A percentile compares a stretch with the other conserved stretches of the same genome.
phyloP scores from a whole-genome alignment of 2,797 vertebrate genomes.

The Poecilia velifera region DNA sequence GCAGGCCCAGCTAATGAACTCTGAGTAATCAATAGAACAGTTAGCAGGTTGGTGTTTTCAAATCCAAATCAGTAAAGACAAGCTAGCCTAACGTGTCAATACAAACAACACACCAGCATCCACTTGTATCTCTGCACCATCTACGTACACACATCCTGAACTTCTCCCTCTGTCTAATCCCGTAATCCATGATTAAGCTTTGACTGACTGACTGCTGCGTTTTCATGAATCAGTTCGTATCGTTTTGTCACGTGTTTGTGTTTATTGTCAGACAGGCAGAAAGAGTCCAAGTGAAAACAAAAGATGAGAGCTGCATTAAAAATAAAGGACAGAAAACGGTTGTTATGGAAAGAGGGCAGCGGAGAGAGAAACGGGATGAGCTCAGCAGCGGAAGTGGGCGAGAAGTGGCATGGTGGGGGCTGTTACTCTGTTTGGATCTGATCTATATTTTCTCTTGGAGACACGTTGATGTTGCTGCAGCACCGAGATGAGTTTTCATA shows the following conservation, averaged over 20 bases:
- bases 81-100: not conserved
- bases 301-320: slow-evolving; percentile 1
- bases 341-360: slow-evolving; percentile 9
- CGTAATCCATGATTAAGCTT: slow-evolving; percentile 69
- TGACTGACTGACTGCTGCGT: slow-evolving; percentile 49
- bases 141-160: slow-evolving; percentile 44
- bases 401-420: slow-evolving; percentile 13
- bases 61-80: not conserved
- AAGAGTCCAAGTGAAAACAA: not conserved
- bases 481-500: slow-evolving; percentile 5
- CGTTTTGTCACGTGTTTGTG: slow-evolving; percentile 36
- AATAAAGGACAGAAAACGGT: not conserved
- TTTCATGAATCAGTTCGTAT: slow-evolving; percentile 68
- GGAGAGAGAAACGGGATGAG: slow-evolving; percentile 25
- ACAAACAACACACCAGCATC: slow-evolving; percentile 4
- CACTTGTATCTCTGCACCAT: slow-evolving; percentile 9
- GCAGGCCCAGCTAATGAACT: not conserved
- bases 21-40: not conserved
- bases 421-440: slow-evolving; percentile 31
- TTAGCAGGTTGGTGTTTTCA: not conserved
- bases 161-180: slow-evolving; percentile 66
- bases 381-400: slow-evolving; percentile 40
- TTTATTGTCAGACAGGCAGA: not conserved
- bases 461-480: slow-evolving; percentile 14
- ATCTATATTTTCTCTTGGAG: slow-evolving; percentile 48